Evolutionary conservation across 2,113 vertebrate genomes (phyloP).

Genomic region (Octodon degus): DNA sequence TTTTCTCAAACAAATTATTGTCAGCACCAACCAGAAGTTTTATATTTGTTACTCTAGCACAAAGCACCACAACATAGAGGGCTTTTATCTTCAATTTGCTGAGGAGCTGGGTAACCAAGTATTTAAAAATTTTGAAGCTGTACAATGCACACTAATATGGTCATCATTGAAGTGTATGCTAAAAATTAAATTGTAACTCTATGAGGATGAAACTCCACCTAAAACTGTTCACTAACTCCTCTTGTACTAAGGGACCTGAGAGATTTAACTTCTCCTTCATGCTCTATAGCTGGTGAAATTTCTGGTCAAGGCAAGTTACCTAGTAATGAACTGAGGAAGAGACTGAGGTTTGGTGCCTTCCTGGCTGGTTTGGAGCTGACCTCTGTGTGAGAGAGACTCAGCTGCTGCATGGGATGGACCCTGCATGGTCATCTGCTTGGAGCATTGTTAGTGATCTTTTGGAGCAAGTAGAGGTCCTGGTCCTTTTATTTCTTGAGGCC

Average conservation of each 20-base stretch:
- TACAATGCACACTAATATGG: not conserved
- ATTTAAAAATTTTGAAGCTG: not conserved
- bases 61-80: no score
- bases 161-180: not conserved
- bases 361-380: not conserved
- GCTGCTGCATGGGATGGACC: not conserved
- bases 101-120: not conserved
- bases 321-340: no score
- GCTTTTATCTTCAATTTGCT: not conserved
- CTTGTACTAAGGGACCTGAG: not conserved
- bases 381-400: not conserved
- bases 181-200: not conserved
- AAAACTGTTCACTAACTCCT: not conserved
- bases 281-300: not conserved
- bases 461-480: not conserved
- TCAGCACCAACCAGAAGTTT: not conserved
- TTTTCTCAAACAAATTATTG: not conserved
- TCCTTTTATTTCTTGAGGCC: not conserved
- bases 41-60: not conserved
- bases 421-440: rapidly evolving
- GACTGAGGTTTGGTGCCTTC: not conserved
- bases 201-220: not conserved
- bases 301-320: not conserved
- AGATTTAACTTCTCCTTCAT: not conserved
- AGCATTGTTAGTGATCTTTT: not conserved